Conservation (phyloP, 2,797 vertebrate species). For the Cichlasoma orientale region DNA sequence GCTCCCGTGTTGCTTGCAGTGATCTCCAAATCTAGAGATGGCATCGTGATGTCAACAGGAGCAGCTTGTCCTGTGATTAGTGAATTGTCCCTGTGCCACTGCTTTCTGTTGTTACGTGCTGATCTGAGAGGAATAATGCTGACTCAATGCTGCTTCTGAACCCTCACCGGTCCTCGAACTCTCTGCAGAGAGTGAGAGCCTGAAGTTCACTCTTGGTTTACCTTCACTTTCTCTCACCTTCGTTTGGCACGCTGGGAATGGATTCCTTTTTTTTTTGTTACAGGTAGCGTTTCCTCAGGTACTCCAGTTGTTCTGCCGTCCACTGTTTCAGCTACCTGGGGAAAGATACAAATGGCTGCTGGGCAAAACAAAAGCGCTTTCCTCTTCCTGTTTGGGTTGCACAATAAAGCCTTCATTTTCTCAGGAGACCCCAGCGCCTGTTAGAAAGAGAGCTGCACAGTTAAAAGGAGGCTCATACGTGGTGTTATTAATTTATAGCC, state of each 20-base stretch:
- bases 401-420: background rate
- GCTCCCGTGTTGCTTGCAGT: background rate
- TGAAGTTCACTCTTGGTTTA: background rate
- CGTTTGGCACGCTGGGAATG: background rate
- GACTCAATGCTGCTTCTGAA: background rate
- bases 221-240: background rate
- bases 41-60: background rate
- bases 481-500: conserved; percentile 1
- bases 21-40: background rate
- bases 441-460: background rate
- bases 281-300: background rate
- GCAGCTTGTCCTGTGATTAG: background rate
- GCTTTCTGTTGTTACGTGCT: background rate
- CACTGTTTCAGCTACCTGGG: background rate
- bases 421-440: background rate
- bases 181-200: background rate
- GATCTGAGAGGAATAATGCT: background rate
- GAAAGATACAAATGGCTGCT: background rate
- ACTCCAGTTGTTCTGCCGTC: background rate
- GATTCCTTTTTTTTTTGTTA: background rate
- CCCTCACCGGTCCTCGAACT: background rate
- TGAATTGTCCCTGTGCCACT: background rate
- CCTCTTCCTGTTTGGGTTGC: background rate
- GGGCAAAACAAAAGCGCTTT: conserved; percentile 1
- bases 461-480: background rate